Base-by-base conservation (phyloP, 2,113 vertebrate genomes). In the Dipodomys ordii region DNA sequence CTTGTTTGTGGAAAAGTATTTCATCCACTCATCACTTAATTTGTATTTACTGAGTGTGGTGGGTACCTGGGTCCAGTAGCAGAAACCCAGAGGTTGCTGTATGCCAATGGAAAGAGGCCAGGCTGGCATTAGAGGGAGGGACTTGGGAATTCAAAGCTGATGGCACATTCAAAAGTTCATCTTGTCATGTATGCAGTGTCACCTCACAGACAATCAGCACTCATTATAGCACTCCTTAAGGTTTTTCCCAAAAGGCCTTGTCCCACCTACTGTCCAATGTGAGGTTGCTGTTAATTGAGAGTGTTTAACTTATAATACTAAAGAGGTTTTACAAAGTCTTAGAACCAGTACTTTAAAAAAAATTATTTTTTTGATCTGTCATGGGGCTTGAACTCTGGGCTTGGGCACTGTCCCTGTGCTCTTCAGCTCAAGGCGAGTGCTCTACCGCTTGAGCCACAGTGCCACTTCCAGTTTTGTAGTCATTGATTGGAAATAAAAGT, bases 21-120 rank as follows among this genome's bases (percentile, higher is more conserved):
- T 57, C 53, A 57, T 57, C 53, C 4, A 46, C 49, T 10, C 11
- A 30, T 8, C 11, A 30, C 68, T 18, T 32, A 73, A 35, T 35
- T 35, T 22, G 2, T 23, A 12, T 39, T 77, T n/a, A 32, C 7
- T 27, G 79, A 49, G 76, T 11, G 25, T 7, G 18, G 53, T 0
- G 1, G 8, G 49, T 4, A 9, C 32, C 0, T 19, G 9, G 32
- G 82, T 0, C 0, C 46, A 18, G 1, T 7, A 0, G 25, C 25
- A 35, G 30, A 22, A 25, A 12, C 1, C 3, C 23, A 35, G n/a
- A 65, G 27, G 46, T 32, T 15, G 44, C 1, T 39, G 35, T 12
- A 1, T 19, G 19, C 25, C 12, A 7, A 0, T 1, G 22, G 30
- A 44, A n/a, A 22, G 6, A 16, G 65, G 18, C 30, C 60, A 8